A percentile compares a stretch with the other conserved stretches of the same genome.
phyloP scores from a whole-genome alignment of 2,797 vertebrate species.

The Rhincodon typus region DNA sequence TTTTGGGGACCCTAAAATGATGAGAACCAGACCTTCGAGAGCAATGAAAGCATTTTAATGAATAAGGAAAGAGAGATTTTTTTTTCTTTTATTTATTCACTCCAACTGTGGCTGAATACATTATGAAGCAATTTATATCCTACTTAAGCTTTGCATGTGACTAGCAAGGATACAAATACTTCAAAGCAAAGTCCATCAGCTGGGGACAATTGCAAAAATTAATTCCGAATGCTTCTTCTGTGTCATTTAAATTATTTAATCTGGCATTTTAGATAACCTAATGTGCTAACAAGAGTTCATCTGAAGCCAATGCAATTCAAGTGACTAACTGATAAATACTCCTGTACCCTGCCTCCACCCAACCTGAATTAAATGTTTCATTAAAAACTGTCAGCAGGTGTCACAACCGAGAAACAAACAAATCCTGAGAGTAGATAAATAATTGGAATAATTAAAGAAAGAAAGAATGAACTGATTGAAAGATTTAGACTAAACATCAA shows the following conservation, averaged over 20 bases:
- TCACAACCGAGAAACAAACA: not conserved
- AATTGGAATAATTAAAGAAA: not conserved
- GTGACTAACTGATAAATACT: conserved; percentile 60
- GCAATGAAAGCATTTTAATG: not conserved
- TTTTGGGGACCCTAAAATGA: not conserved
- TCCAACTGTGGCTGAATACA: not conserved
- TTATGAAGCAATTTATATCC: not conserved
- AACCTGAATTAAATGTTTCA: conserved; percentile 59
- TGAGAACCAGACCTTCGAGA: not conserved
- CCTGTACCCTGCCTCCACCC: conserved; percentile 50
- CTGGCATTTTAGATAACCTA: conserved; percentile 51
- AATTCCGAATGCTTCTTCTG: not conserved
- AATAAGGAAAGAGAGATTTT: not conserved
- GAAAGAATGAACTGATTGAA: not conserved
- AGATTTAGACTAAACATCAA: too few relatives aligned
- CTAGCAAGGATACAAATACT: not conserved
- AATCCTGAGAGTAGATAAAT: not conserved
- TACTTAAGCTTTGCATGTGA: not conserved
- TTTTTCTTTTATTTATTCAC: not conserved
- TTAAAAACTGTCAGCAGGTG: conserved; percentile 47
- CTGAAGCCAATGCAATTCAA: conserved; percentile 52
- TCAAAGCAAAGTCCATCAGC: not conserved
- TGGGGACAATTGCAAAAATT: not conserved
- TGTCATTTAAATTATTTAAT: conserved; percentile 28
- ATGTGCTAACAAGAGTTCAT: conserved; percentile 54